Evolutionary conservation across 2,797 vertebrate species (phyloP).

Genomic region (Clarias fuscus): DNA sequence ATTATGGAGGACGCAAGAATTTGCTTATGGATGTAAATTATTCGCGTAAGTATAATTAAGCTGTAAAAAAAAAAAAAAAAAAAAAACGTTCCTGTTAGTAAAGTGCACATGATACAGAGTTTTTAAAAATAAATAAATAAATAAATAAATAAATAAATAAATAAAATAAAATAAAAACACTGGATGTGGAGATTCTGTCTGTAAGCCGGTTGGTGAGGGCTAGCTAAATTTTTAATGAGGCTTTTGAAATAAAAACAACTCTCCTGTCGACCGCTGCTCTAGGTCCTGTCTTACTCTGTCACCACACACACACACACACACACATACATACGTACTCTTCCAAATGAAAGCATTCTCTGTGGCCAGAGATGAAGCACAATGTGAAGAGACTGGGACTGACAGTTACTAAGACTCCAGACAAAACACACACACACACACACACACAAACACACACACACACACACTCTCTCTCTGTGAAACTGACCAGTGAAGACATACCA

Average conservation of each 20-base stretch:
- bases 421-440: slow-evolving; percentile 2
- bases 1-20: neutral
- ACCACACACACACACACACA: slow-evolving; percentile 40
- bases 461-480: neutral
- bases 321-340: slow-evolving; percentile 15
- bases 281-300: slow-evolving; percentile 48
- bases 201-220: slow-evolving; percentile 39
- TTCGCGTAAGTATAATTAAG: neutral
- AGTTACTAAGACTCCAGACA: slow-evolving; percentile 43
- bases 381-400: slow-evolving; percentile 20
- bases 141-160: neutral
- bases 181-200: neutral
- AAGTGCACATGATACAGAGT: neutral
- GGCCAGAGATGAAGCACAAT: slow-evolving; percentile 32
- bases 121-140: neutral
- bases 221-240: slow-evolving; percentile 52
- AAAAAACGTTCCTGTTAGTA: neutral
- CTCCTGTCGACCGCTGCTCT: slow-evolving; percentile 55
- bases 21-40: neutral
- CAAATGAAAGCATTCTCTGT: slow-evolving; percentile 41
- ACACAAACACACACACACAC: slow-evolving; percentile 1
- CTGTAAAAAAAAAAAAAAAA: neutral
- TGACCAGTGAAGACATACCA: slow-evolving; percentile 39
- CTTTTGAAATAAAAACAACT: slow-evolving; percentile 58
- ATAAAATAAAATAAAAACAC: neutral